A percentile compares a stretch with the other conserved stretches of the same genome.
phyloP scores from a whole-genome alignment of 2,888 invertebrate genomes.

The Sclerodermus sp. region DNA sequence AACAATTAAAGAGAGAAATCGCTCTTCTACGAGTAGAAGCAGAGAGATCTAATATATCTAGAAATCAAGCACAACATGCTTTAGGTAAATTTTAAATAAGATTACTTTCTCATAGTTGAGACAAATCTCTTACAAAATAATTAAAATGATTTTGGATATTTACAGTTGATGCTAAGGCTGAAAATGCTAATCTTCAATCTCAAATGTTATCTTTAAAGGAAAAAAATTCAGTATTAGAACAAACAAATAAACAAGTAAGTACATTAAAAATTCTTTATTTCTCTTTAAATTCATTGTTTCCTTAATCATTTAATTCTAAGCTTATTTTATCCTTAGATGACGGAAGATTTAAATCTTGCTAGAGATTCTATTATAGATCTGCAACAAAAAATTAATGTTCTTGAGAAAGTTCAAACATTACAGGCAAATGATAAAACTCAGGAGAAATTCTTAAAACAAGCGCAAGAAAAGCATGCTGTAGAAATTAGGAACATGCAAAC shows the following conservation, averaged over 20 bases:
- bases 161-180: constrained; percentile 47
- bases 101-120: constrained; percentile 1
- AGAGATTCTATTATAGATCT: constrained; percentile 44
- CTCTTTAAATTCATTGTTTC: background rate
- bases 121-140: background rate
- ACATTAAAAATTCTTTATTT: background rate
- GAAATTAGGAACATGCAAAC: constrained; percentile 60
- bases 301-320: constrained; percentile 1
- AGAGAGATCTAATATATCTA: constrained; percentile 63
- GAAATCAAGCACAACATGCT: constrained; percentile 67
- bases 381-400: constrained; percentile 44
- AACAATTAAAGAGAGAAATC: constrained; percentile 63
- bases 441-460: constrained; percentile 56
- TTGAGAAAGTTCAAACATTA: constrained; percentile 45
- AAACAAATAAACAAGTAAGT: constrained; percentile 46
- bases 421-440: constrained; percentile 45
- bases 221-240: constrained; percentile 41
- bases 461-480: constrained; percentile 59
- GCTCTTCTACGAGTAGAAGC: constrained; percentile 65
- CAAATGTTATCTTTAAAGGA: constrained; percentile 41
- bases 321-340: constrained; percentile 29
- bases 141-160: background rate
- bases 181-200: constrained; percentile 41
- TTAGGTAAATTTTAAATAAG: constrained; percentile 58
- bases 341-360: constrained; percentile 42